Percentiles rank a stretch among this genome's conserved stretches.
Evolutionary conservation across 2,888 invertebrate species (phyloP).

Genomic region (Erebia aethiops): DNA sequence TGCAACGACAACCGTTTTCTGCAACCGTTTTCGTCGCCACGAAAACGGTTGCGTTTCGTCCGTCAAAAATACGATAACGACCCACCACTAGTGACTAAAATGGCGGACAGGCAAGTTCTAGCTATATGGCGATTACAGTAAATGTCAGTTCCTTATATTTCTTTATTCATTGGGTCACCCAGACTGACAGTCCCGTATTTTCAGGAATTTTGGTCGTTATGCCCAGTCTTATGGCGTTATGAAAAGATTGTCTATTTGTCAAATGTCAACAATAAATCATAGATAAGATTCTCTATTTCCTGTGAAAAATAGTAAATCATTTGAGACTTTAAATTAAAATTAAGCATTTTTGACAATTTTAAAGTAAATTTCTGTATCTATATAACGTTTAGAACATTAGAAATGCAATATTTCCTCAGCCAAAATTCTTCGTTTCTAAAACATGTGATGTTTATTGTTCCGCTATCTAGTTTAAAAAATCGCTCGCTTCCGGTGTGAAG

Average conservation of each 20-base stretch:
- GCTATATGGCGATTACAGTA: too few relatives aligned
- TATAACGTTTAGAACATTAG: slow-evolving; percentile 51
- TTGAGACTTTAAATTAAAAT: slow-evolving; percentile 20
- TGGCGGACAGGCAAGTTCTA: too few relatives aligned
- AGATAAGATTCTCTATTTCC: slow-evolving; percentile 39
- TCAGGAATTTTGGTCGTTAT: too few relatives aligned
- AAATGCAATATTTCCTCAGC: slow-evolving; percentile 66
- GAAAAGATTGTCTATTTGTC: neutral
- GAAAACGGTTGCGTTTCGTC: too few relatives aligned
- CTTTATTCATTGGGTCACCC: too few relatives aligned
- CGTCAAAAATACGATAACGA: too few relatives aligned
- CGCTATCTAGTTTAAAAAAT: slow-evolving; percentile 68
- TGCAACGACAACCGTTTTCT: too few relatives aligned
- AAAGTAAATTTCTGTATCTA: slow-evolving; percentile 23
- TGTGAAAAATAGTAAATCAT: slow-evolving; percentile 37
- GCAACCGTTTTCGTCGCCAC: too few relatives aligned
- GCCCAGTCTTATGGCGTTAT: too few relatives aligned
- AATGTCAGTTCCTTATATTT: too few relatives aligned
- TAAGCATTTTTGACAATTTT: neutral
- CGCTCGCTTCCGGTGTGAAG: slow-evolving; percentile 78
- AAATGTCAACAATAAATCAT: slow-evolving; percentile 34
- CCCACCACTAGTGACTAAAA: too few relatives aligned
- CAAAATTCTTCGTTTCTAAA: slow-evolving; percentile 52
- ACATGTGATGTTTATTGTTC: slow-evolving; percentile 58
- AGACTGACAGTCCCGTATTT: too few relatives aligned